Base-by-base conservation (phyloP, 1,140 invertebrate genomes). In the Fragariocoptes setiger region DNA sequence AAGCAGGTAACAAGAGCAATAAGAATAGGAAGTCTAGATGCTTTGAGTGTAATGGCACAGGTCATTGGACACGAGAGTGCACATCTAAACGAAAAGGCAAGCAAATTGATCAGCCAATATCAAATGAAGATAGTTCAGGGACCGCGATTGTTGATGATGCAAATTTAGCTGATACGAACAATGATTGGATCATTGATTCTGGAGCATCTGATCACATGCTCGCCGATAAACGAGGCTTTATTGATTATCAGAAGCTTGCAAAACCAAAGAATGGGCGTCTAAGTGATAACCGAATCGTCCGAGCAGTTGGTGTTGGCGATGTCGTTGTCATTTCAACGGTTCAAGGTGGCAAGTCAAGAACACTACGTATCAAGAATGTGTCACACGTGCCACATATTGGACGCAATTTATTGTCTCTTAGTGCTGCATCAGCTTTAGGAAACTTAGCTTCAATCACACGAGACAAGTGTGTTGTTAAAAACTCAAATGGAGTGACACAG, bases 131-230 rank as follows among this genome's bases (percentile, higher is more conserved):
- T 15, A 19, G 35, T n/a, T 3, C 21, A 20, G 21, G 8, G 13
- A 15, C 8, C 8, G 15, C 12, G 41, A 13, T 36, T 19, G 13
- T 5, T 18, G 35, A 5, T 19, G 17, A 15, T 14, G 25, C 19
- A 14, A 4, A 19, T 13, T 5, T 3, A 31, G 5, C 36, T 14
- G 14, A 3, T 8, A 5, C 19, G 15, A 21, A 21, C 13, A 15
- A 15, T 8, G 25, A 3, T 3, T 42, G 41, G 41, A n/a, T 42
- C 15, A 15, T 37, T 4, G 41, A 42, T 22, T 36, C 25, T 14
- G 41, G 41, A 3, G 31, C 22, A 17, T 36, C 41, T 3, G 19
- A 16, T 19, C 41, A 42, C 21, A 37, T 42, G 25, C 13, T 3
- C 3, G 3, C 3, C 4, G 3, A 19, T 36, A 8, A 17, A 2